These are phyloP conservation scores for Buceros bicornis DNA, from an alignment of 2,797 vertebrate species.

Conservation along the genomic window DNA sequence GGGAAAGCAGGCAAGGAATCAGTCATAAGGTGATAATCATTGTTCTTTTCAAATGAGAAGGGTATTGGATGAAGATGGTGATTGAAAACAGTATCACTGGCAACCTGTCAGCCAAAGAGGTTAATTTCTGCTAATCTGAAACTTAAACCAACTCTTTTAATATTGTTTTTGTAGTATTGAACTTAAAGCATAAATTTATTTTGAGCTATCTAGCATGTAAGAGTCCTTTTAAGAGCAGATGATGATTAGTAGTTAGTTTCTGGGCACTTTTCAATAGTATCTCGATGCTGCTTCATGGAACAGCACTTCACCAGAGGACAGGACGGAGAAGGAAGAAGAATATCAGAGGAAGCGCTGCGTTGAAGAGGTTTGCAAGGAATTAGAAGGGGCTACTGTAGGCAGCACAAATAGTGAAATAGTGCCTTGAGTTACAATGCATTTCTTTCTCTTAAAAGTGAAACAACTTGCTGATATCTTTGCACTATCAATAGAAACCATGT, in stretches of 20 bases:
- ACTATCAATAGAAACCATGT: not conserved
- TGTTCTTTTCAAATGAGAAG: not conserved
- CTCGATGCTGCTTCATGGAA: not conserved
- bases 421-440: not conserved
- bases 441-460: not conserved
- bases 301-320: not conserved
- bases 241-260: not conserved
- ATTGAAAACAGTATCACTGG: not conserved
- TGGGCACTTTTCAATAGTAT: not conserved
- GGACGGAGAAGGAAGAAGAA: not conserved
- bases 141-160: not conserved
- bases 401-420: not conserved
- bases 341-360: not conserved
- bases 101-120: not conserved
- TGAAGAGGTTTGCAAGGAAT: not conserved
- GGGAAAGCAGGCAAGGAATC: not conserved
- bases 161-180: not conserved
- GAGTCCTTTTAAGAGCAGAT: not conserved
- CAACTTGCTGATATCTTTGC: not conserved
- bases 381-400: not conserved
- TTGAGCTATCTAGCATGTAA: not conserved
- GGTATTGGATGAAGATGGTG: not conserved
- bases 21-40: not conserved
- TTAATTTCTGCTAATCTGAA: not conserved
- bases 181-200: not conserved